These are phyloP conservation scores for Alligator mississippiensis DNA, from an alignment of 2,113 vertebrate species.

Conservation along the genomic window DNA sequence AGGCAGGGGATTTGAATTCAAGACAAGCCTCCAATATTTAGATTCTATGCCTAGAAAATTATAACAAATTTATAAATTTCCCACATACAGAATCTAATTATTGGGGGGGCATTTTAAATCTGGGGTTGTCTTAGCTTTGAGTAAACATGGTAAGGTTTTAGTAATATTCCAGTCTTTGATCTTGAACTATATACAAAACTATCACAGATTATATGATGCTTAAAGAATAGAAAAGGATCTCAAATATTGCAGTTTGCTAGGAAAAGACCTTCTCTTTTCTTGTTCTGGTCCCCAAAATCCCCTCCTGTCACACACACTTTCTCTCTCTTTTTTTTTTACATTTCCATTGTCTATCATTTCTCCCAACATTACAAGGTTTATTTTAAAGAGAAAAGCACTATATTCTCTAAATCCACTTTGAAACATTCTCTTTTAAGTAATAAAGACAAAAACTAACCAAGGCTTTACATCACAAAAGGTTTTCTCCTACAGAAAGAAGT, in stretches of 20 bases:
- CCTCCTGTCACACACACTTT: fast-evolving
- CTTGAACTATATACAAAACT: not conserved
- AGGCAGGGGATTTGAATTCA: too few relatives aligned
- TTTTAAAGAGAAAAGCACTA: not conserved
- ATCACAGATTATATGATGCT: not conserved
- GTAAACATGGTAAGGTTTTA: not conserved
- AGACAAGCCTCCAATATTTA: too few relatives aligned
- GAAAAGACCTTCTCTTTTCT: not conserved
- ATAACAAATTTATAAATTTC: too few relatives aligned
- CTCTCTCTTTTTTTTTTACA: not conserved
- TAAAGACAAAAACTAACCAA: not conserved
- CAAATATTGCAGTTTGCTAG: not conserved
- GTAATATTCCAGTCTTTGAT: not conserved
- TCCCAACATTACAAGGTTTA: not conserved
- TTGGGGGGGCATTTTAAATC: too few relatives aligned
- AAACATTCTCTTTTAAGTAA: not conserved
- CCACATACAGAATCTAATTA: too few relatives aligned
- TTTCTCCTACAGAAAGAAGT: not conserved
- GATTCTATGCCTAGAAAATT: too few relatives aligned
- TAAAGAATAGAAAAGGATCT: not conserved
- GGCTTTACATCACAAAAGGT: not conserved
- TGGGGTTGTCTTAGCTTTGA: not conserved
- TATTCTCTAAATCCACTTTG: not conserved
- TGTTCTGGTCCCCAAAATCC: not conserved
- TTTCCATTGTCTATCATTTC: not conserved